A percentile compares a stretch with the other conserved stretches of the same genome.
Evolutionary conservation across 1,140 invertebrate genomes (phyloP).

Genomic region (Drosophila triauraria): DNA sequence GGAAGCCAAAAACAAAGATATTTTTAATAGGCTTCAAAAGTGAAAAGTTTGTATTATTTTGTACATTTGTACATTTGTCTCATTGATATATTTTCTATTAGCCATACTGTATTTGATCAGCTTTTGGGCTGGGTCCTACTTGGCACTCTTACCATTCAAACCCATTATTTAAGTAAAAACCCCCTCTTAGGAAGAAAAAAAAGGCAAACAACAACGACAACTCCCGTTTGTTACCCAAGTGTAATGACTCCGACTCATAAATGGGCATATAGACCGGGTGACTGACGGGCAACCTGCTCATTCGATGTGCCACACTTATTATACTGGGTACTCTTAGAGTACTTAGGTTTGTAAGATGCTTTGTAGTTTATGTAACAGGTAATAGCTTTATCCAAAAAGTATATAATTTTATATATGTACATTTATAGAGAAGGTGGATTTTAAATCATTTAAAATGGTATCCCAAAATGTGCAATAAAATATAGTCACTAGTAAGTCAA

Average conservation of each 20-base stretch:
- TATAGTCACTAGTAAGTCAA: no score
- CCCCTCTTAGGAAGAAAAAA: not conserved
- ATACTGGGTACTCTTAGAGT: not conserved
- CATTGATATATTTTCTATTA: not conserved
- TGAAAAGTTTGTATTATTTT: not conserved
- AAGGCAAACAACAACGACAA: constrained; percentile 1
- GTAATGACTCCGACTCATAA: constrained; percentile 37
- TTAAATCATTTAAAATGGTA: no score
- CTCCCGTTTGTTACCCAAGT: constrained; percentile 14
- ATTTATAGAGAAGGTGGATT: no score
- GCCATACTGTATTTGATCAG: constrained; percentile 14
- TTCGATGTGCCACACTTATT: constrained; percentile 60
- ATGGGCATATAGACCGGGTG: constrained; percentile 44
- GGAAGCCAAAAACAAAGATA: not conserved
- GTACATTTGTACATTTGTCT: no score
- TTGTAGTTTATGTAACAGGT: not conserved
- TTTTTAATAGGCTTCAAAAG: not conserved
- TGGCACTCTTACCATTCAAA: not conserved
- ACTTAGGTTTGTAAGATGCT: no score
- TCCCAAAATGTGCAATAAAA: no score
- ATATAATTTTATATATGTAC: no score
- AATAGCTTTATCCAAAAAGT: no score
- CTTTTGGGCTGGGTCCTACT: not conserved
- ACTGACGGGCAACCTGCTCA: constrained; percentile 55
- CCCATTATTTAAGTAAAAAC: constrained; percentile 1